A percentile compares a stretch with the other conserved stretches of the same genome.
Conservation (phyloP, 2,888 invertebrate genomes). For the Heteromurus nitidus region DNA sequence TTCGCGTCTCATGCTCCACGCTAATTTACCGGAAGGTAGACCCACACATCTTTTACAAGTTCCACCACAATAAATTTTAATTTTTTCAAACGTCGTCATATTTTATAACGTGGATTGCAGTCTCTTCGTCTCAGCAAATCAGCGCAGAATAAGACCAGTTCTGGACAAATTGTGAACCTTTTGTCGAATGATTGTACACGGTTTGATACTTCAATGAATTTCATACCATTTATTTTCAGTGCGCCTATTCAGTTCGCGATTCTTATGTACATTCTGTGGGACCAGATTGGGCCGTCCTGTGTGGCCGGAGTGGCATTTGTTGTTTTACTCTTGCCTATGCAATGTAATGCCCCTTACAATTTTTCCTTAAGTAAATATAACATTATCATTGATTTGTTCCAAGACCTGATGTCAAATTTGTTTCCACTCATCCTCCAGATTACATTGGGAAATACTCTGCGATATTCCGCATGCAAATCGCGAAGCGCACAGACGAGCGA, state of each 20-base stretch:
- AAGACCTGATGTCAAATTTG: background rate
- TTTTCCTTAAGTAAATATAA: background rate
- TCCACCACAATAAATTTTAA: too few relatives aligned
- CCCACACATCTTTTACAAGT: too few relatives aligned
- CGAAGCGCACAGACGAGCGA: conserved; percentile 88
- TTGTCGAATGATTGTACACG: conserved; percentile 95
- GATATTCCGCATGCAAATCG: conserved; percentile 84
- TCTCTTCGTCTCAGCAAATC: conserved; percentile 85
- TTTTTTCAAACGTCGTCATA: too few relatives aligned
- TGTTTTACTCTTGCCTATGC: conserved; percentile 88
- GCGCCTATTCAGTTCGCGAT: conserved; percentile 89
- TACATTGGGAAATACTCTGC: conserved; percentile 77
- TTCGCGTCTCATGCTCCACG: conserved; percentile 49
- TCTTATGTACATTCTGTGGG: conserved; percentile 87
- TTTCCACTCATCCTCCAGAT: conserved; percentile 70
- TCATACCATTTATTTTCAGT: conserved; percentile 93
- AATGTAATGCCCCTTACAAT: conserved; percentile 79
- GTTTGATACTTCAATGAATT: too few relatives aligned
- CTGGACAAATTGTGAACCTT: conserved; percentile 95
- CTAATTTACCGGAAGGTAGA: conserved; percentile 64
- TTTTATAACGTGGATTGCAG: too few relatives aligned
- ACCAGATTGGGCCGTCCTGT: conserved; percentile 82
- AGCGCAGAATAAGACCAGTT: conserved; percentile 90
- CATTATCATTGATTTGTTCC: background rate
- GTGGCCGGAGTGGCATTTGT: conserved; percentile 87